Base-by-base conservation (phyloP, 1,140 invertebrate genomes). In the Fopius arisanus region DNA sequence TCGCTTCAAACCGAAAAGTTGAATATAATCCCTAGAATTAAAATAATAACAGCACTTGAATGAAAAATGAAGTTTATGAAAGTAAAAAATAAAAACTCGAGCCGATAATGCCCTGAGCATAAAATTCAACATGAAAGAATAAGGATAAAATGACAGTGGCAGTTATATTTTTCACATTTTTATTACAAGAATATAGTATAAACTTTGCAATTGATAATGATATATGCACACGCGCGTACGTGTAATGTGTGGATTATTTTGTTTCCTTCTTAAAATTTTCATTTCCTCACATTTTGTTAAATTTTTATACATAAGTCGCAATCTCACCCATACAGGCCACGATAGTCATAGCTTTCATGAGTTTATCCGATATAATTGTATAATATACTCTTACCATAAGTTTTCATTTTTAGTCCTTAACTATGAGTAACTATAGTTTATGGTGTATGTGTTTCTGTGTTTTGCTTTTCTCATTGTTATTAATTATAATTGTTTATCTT, bases 161-260 rank as follows among this genome's bases (percentile, higher is more conserved):
- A 37, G 68, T 72, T 28, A 19, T 65, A 67, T 73, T 79, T 79
- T 85, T 78, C 78, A 31, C 76, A 71, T 72, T 86, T 88, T 88
- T 88, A 88, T 88, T 88, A 87, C 80, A 88, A 88, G 80, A 88
- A 88, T 88, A 88, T 86, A 88, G 86, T 87, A 88, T 87, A 87
- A 88, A 88, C 80, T 85, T 84, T 86, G 78, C 70, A 69, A 69
- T 75, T 62, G 66, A 75, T 75, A 72, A 75, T 75, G 41, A 72
- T 72, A 72, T 72, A 69, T 62, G 70, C 67, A 69, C 67, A 69
- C 70, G 66, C 66, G 54, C 74, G 33, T 75, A 67, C 70, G 33
- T 70, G 51, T 71, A n/a, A 51, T 70, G 26, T 54, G 31, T 73
- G 43, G 67, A 62, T 77, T 19, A 21, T 62, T 74, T 43, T 63